Conservation (phyloP, 2,888 invertebrate genomes). For the Chironomus riparius region DNA sequence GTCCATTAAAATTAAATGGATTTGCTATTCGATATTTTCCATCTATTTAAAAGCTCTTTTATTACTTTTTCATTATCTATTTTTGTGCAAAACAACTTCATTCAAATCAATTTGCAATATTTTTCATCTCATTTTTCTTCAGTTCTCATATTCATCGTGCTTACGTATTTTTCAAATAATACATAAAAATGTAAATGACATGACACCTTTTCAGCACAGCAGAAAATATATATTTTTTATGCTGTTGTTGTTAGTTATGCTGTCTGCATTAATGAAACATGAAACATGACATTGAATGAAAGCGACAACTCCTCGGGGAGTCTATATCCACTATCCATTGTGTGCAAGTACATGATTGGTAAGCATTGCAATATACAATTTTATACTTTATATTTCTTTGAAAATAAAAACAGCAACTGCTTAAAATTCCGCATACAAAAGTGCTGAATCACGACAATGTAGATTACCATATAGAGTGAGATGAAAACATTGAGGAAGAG, state of each 20-base stretch:
- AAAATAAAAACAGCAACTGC: slow-evolving; percentile 1
- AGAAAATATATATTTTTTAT: background rate
- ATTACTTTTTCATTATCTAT: too few species aligned
- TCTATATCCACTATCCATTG: background rate
- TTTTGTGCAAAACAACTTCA: too few species aligned
- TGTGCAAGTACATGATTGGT: background rate
- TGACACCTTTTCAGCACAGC: background rate
- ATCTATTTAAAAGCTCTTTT: too few species aligned
- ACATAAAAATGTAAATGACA: background rate
- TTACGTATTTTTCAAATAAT: too few species aligned
- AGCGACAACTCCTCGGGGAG: background rate
- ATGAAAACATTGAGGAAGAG: too few species aligned
- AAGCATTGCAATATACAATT: background rate
- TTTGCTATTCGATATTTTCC: too few species aligned
- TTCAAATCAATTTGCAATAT: too few species aligned
- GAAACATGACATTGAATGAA: background rate
- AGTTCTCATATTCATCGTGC: too few species aligned
- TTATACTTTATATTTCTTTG: background rate
- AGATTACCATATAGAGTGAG: background rate
- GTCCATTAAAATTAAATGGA: too few species aligned
- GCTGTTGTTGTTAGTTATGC: background rate
- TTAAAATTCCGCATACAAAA: slow-evolving; percentile 5
- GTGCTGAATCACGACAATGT: background rate
- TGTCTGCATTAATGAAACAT: background rate
- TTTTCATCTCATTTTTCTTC: too few species aligned